Base-by-base conservation (phyloP, 2,113 vertebrate species). In the Synodontis membranacea region DNA sequence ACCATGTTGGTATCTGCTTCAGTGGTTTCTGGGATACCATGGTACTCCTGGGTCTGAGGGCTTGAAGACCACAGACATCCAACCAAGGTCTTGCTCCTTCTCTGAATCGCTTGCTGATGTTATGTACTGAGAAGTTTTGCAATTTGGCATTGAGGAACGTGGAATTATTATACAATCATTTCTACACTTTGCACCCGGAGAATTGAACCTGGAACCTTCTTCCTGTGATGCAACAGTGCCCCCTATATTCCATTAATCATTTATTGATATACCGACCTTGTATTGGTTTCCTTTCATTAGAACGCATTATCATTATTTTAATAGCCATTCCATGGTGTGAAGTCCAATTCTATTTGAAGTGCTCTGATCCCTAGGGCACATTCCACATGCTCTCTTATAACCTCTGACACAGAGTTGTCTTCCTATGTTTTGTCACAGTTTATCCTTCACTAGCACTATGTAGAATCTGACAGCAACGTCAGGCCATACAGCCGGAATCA, bases 361-460 rank as follows among this genome's bases (percentile, higher is more conserved):
- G 23, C 46, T 66, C 58, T 42, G 58, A 81, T 86, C 17, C 50
- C 8, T 1, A 58, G 85, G 62, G 64, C 76, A 72, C 79, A 86
- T 86, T 82, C 66, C 66, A 48, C 66, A 56, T 52, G 28, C 37
- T n/a, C 52, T 46, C 56, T 37, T 82, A 56, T 72, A 75, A 82
- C 85, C 85, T 86, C 52, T 81, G 85, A 86, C 62, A 70, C 52
- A 4, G 58, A 70, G 62, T 28, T 48, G 79, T 25, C 75, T 60
- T n/a, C n/a, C 66, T 44, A 70, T 37, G 39, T 62, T 75, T 34
- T 48, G 50, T n/a, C 50, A 62, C 52, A 82, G 68, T 86, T 64
- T 75, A 82, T 75, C 54, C 82, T 86, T 86, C 78, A 74, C 28
- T 82, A 46, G 39, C 60, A 46, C 50, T 74, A 34, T 19, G 37